Evolutionary conservation across 2,113 vertebrate species (phyloP).

Genomic region (Cephalopterus ornatus): DNA sequence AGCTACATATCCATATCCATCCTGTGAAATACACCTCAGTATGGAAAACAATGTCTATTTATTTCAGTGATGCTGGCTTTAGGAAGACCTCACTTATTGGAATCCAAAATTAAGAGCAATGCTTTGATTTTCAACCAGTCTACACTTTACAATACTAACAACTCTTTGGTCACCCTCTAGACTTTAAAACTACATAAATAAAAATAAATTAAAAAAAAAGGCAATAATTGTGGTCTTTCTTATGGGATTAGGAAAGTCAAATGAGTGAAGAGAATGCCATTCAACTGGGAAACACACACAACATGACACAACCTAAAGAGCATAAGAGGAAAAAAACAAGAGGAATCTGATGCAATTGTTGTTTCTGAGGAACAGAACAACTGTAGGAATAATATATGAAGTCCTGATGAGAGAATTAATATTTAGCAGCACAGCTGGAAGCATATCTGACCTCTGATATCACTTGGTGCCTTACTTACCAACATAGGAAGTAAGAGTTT

Average conservation of each 20-base stretch:
- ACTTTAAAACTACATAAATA: neutral
- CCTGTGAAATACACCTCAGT: neutral
- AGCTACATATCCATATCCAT: neutral
- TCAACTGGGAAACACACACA: neutral
- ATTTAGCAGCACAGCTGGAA: neutral
- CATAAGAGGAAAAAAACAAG: neutral
- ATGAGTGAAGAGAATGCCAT: neutral
- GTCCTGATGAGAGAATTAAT: neutral
- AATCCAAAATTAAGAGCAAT: neutral
- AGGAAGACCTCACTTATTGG: neutral
- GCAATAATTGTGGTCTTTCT: neutral
- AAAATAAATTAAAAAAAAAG: neutral
- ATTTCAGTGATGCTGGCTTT: neutral
- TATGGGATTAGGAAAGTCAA: neutral
- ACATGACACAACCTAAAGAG: neutral
- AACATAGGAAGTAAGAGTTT: neutral
- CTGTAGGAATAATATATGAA: neutral
- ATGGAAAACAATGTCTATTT: neutral
- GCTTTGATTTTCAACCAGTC: neutral
- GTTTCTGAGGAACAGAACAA: neutral
- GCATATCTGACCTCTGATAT: neutral
- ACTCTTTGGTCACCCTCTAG: neutral
- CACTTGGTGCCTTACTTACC: neutral
- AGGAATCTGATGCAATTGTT: neutral
- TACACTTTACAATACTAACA: rapidly evolving